phyloP scores from a whole-genome alignment of 1,140 invertebrate genomes.

The Proctacanthus coquilletti region DNA sequence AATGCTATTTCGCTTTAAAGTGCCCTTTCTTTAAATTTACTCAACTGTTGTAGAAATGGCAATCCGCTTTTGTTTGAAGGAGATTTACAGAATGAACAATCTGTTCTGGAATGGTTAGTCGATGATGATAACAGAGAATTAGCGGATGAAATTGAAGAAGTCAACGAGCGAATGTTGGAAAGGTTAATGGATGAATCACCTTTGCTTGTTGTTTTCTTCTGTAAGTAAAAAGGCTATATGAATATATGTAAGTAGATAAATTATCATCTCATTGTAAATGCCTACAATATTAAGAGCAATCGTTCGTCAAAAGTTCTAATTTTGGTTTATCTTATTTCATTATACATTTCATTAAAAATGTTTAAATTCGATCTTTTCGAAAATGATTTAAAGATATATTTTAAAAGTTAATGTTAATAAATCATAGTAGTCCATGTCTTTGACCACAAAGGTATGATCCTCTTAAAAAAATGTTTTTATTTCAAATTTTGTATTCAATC shows the following conservation, averaged over 20 bases:
- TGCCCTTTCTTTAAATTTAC: neutral
- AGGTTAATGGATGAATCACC: slow-evolving; percentile 74
- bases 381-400: no score
- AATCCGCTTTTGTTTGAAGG: slow-evolving; percentile 88
- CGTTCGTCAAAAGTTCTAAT: no score
- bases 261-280: slow-evolving; percentile 4
- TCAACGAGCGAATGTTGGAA: slow-evolving; percentile 80
- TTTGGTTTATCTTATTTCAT: no score
- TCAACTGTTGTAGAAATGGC: slow-evolving; percentile 50
- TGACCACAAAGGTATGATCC: no score
- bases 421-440: no score
- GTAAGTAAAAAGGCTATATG: slow-evolving; percentile 52
- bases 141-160: slow-evolving; percentile 86
- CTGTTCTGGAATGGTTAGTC: slow-evolving; percentile 81
- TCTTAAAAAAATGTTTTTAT: no score
- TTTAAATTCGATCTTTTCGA: no score
- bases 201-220: slow-evolving; percentile 82
- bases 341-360: no score
- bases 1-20: neutral
- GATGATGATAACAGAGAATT: slow-evolving; percentile 88
- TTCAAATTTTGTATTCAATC: no score
- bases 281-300: no score
- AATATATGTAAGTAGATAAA: neutral
- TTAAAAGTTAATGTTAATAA: no score
- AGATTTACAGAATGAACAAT: slow-evolving; percentile 80